Conservation (phyloP, 2,888 invertebrate species). For the Calameuta filiformis region DNA sequence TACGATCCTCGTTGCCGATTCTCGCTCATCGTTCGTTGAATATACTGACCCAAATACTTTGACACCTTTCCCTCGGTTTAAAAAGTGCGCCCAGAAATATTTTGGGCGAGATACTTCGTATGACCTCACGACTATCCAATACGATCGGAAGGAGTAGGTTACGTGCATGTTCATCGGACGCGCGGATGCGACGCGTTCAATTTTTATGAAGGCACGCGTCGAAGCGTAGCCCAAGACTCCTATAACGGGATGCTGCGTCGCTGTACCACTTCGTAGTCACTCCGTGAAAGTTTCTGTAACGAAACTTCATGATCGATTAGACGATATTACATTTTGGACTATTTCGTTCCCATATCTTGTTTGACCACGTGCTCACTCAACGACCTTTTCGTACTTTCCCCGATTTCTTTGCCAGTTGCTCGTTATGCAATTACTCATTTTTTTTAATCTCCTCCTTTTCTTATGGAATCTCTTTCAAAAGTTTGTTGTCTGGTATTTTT, state of each 20-base stretch:
- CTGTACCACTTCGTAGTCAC: not conserved
- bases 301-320: not conserved
- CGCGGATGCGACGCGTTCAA: no score
- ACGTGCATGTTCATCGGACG: no score
- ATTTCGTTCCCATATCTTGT: not conserved
- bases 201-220: no score
- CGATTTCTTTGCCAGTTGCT: not conserved
- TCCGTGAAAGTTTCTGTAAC: not conserved
- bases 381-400: not conserved
- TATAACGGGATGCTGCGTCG: not conserved
- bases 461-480: no score
- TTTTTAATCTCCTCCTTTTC: no score
- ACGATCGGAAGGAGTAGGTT: not conserved
- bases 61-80: conserved; percentile 27
- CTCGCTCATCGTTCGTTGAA: conserved; percentile 1
- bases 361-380: not conserved
- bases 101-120: not conserved
- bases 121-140: conserved; percentile 37
- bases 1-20: conserved; percentile 24
- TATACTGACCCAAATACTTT: conserved; percentile 36
- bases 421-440: no score
- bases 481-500: no score
- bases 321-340: not conserved
- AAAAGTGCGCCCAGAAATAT: not conserved
- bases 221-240: no score